Evolutionary conservation across 2,888 invertebrate genomes (phyloP).

Genomic region (Drosophila falleni): DNA sequence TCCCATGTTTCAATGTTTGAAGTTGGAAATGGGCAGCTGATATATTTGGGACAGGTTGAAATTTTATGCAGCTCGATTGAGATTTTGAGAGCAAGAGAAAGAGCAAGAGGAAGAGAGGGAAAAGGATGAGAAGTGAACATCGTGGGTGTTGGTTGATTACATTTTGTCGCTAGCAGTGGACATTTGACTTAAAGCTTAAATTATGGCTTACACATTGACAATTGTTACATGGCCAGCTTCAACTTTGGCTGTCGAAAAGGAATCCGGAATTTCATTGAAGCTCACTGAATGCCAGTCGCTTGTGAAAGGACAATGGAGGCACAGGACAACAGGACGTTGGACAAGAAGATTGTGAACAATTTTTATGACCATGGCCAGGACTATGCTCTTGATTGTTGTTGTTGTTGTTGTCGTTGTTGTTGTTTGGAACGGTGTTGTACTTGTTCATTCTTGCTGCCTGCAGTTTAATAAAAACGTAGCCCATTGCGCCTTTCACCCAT

Average conservation of each 20-base stretch:
- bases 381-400: conserved; percentile 19
- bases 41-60: conserved; percentile 50
- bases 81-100: neutral
- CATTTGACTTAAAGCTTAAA: conserved; percentile 70
- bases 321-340: conserved; percentile 21
- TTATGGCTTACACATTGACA: conserved; percentile 73
- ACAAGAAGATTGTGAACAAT: conserved; percentile 15
- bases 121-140: neutral
- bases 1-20: conserved; percentile 32
- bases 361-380: conserved; percentile 45
- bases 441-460: conserved; percentile 29
- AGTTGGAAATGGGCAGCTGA: conserved; percentile 34
- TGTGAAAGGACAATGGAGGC: conserved; percentile 63
- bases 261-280: conserved; percentile 35
- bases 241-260: neutral
- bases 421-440: conserved; percentile 3
- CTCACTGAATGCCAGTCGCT: conserved; percentile 41
- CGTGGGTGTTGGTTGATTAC: conserved; percentile 45
- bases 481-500: conserved; percentile 3
- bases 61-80: conserved; percentile 30
- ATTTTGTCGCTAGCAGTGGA: conserved; percentile 34
- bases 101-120: neutral
- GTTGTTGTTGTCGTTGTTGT: neutral
- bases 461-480: conserved; percentile 1
- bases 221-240: conserved; percentile 67